A percentile compares a stretch with the other conserved stretches of the same genome.
These are phyloP conservation scores for Aquatica leii DNA, from an alignment of 2,888 invertebrate genomes.

Conservation along the genomic window DNA sequence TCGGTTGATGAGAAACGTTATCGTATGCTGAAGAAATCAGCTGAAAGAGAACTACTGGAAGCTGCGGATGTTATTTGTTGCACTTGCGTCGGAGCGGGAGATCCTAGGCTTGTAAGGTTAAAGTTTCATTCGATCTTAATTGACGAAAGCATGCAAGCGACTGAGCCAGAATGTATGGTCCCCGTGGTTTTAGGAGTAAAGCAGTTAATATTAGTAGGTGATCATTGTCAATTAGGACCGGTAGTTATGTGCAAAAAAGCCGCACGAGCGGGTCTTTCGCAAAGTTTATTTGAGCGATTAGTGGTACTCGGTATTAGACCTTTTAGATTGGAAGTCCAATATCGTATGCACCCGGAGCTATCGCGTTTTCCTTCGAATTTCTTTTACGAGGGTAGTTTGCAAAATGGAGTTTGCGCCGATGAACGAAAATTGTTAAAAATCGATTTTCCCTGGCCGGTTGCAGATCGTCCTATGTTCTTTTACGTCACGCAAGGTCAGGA, in stretches of 20 bases:
- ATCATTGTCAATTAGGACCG: conserved; percentile 98
- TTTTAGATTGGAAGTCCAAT: conserved; percentile 96
- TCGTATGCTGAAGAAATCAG: conserved; percentile 86
- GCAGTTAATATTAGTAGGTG: conserved; percentile 96
- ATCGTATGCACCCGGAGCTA: conserved; percentile 98
- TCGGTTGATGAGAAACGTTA: conserved; percentile 96
- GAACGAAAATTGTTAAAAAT: conserved; percentile 89
- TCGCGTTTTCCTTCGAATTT: conserved; percentile 98
- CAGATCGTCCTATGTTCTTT: conserved; percentile 98
- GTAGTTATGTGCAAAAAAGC: conserved; percentile 99
- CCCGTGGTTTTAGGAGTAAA: conserved; percentile 97
- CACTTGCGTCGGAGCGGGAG: conserved; percentile 98
- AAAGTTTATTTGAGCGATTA: conserved; percentile 95
- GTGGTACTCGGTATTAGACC: conserved; percentile 97
- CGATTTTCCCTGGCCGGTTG: conserved; percentile 98
- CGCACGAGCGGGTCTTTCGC: conserved; percentile 94
- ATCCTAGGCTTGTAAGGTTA: conserved; percentile 89
- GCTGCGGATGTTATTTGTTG: conserved; percentile 99
- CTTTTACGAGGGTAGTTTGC: conserved; percentile 98
- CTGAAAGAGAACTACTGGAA: conserved; percentile 89
- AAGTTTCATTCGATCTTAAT: conserved; percentile 97
- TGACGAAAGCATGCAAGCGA: conserved; percentile 93
- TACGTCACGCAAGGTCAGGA: conserved; percentile 98
- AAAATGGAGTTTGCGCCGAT: conserved; percentile 98
- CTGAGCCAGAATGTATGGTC: conserved; percentile 98